Base-by-base conservation (phyloP, 2,888 invertebrate genomes). In the Celastrina argiolus region DNA sequence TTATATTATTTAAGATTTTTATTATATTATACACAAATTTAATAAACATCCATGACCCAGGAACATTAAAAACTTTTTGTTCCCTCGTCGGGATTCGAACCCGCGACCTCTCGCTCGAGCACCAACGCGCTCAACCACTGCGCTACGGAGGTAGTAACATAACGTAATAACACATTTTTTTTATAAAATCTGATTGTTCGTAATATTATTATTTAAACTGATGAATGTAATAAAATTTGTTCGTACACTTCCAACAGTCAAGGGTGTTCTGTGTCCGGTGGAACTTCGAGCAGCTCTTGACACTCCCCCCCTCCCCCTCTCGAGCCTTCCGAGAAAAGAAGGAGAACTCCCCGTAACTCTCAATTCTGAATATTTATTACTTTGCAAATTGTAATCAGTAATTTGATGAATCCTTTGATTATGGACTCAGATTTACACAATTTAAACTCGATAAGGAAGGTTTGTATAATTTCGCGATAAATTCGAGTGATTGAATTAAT, bases 301-400 rank as follows among this genome's bases (percentile, higher is more conserved):
- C n/a, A n/a, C n/a, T n/a, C n/a, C n/a, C n/a, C n/a, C n/a, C n/a
- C n/a, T n/a, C n/a, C n/a, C n/a, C n/a, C 51, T 12, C 51, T 51
- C 26, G 5, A 51, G 18, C 10, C 51, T 18, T 22, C 51, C 1
- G 10, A 51, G 51, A 51, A 51, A 51, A 45, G 26, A 51, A 26
- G 5, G 5, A 51, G 26, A 51, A 51, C 12, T 26, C 12, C 12
- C 6, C 22, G 51, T 12, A 1, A 51, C 51, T 51, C 51, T 51
- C 10, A 10, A 18, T 10, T 26, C 51, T 51, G 51, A 51, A 51
- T 51, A 51, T 51, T 51, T 51, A 51, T 51, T 14, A 22, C 51
- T 26, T 51, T 22, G 51, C 22, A 51, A 51, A 51, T 51, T 26
- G 51, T 51, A 51, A 51, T 51, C 51, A 51, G 51, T 51, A 51